Percentiles rank a stretch among this genome's conserved stretches.
Evolutionary conservation across 2,888 invertebrate genomes (phyloP).

Genomic region (Muschampia plurimacula): DNA sequence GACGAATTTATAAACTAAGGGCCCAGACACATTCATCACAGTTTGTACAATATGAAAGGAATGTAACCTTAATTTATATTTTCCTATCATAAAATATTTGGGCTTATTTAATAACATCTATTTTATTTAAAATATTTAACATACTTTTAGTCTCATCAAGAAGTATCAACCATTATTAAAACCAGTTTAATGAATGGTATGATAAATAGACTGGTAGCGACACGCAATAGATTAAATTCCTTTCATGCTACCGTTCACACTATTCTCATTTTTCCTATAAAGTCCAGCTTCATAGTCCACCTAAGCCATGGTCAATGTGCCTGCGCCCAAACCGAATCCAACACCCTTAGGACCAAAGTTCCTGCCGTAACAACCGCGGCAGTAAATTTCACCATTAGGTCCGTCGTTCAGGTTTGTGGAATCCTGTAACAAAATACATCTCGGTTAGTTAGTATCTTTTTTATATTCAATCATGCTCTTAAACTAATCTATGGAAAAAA

Average conservation of each 20-base stretch:
- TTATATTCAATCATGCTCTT: too few species aligned
- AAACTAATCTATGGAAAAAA: too few species aligned
- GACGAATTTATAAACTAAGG: conserved; percentile 84
- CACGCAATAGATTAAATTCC: conserved; percentile 73
- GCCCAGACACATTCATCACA: conserved; percentile 84
- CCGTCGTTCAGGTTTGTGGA: conserved; percentile 96
- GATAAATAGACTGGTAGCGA: conserved; percentile 72
- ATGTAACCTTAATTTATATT: conserved; percentile 85
- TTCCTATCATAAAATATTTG: conserved; percentile 80
- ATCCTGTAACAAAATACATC: conserved; percentile 82
- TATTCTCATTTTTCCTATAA: conserved; percentile 63
- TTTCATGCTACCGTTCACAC: conserved; percentile 73
- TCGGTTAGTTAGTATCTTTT: background rate
- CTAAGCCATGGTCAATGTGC: conserved; percentile 95
- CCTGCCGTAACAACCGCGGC: conserved; percentile 95
- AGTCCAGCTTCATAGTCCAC: conserved; percentile 77
- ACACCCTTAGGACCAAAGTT: conserved; percentile 95
- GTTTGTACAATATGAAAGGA: conserved; percentile 83
- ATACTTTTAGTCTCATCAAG: conserved; percentile 72
- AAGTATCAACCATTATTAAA: conserved; percentile 84
- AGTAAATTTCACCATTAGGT: conserved; percentile 97
- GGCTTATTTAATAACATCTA: conserved; percentile 59
- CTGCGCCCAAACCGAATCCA: conserved; percentile 96
- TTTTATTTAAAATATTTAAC: conserved; percentile 50
- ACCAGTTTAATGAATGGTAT: conserved; percentile 84